Percentiles rank a stretch among this genome's conserved stretches.
phyloP scores from a whole-genome alignment of 2,797 vertebrate genomes.

The Passerculus sandwichensis region DNA sequence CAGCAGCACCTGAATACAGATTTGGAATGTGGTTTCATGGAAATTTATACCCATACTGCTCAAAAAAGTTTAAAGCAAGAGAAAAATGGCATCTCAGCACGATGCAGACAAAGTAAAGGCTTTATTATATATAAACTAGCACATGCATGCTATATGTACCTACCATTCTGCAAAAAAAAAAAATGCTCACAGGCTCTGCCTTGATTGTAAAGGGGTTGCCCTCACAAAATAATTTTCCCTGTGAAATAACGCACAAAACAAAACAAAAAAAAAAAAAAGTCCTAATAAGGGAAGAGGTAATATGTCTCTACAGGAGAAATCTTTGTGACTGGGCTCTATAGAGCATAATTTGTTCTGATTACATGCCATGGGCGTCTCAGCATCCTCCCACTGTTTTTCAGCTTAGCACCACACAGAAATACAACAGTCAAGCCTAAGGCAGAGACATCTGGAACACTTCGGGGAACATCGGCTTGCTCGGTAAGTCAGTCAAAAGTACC shows the following conservation, averaged over 20 bases:
- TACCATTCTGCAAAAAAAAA: not conserved
- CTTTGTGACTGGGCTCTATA: not conserved
- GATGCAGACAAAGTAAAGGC: not conserved
- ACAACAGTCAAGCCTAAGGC: not conserved
- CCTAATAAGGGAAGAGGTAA: not conserved
- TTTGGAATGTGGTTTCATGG: not conserved
- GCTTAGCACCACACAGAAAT: not conserved
- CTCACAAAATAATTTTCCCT: not conserved
- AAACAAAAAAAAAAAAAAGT: not conserved
- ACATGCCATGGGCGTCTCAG: not conserved
- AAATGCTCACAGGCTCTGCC: not conserved
- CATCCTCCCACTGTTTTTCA: not conserved
- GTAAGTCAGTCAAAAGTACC: not conserved
- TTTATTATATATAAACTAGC: not conserved
- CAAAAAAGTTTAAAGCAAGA: not conserved
- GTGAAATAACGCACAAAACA: not conserved
- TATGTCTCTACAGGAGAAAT: fast-evolving
- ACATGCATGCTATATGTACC: fast-evolving
- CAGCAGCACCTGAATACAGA: not conserved
- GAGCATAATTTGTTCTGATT: not conserved
- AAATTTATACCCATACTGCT: not conserved
- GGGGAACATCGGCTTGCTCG: not conserved
- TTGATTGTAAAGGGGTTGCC: not conserved
- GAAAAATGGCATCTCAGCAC: not conserved
- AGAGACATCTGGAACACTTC: not conserved